Base-by-base conservation (phyloP, 2,888 invertebrate genomes). In the Spilosoma lubricipeda region DNA sequence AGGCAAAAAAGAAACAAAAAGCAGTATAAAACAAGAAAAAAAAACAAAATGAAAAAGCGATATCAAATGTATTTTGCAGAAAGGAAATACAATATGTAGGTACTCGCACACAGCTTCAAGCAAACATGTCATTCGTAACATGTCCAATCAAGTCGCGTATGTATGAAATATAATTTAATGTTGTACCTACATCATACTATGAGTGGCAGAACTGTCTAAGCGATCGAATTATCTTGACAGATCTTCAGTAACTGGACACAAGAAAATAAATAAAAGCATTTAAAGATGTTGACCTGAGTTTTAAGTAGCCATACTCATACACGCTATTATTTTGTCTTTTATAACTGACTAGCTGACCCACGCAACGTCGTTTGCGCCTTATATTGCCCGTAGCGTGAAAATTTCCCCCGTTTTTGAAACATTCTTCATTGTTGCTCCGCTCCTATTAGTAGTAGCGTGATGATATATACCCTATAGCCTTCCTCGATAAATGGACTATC, bases 151-250 rank as follows among this genome's bases (percentile, higher is more conserved):
- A 72, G 45, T 45, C 67, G 18, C n/a, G 36, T 48, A 68, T 30
- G 36, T 64, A n/a, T 68, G 39, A 65, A 42, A 73, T 70, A 67
- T 66, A 70, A 73, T 66, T 66, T 36, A 65, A 66, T 56, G n/a
- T n/a, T 33, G 56, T 73, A 45, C 56, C 56, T 27, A 11, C n/a
- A 56, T 67, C 56, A 70, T n/a, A 45, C 15, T n/a, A 39, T 67
- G 59, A 73, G 73, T 70, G 73, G 66, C 73, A 73, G 70, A n/a
- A 11, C 65, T 39, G 68, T 73, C 70, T 18, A 65, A 39, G n/a
- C 42, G 36, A 39, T 63, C 65, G 23, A 70, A 65, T 70, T 70
- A 70, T 73, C 70, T 52, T 65, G 69, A 73, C 66, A 70, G 70
- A 70, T 73, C 73, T 73, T 64, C 64, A 66, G 56, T 56, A 42